phyloP scores from a whole-genome alignment of 2,888 invertebrate genomes.

The Apantesis nais region DNA sequence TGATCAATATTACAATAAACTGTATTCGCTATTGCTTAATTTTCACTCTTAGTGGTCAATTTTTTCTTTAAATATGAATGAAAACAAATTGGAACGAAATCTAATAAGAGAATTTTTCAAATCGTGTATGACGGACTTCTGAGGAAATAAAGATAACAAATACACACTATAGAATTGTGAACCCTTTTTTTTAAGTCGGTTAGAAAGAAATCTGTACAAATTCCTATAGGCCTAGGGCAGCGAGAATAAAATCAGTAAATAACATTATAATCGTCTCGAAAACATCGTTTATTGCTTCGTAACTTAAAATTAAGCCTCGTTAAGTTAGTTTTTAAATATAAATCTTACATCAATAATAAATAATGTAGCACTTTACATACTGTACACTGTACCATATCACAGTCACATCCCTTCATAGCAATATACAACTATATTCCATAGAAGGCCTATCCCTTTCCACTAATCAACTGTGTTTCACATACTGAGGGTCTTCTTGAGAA shows the following conservation, averaged over 20 bases:
- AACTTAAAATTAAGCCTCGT: conserved; percentile 76
- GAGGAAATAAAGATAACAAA: background rate
- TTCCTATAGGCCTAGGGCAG: conserved; percentile 13
- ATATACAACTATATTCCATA: conserved; percentile 41
- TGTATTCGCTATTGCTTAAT: background rate
- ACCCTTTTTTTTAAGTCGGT: background rate
- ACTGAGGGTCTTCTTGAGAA: conserved; percentile 70
- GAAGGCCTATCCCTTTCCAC: conserved; percentile 34
- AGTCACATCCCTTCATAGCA: conserved; percentile 54
- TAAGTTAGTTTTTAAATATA: conserved; percentile 74
- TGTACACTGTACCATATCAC: conserved; percentile 66
- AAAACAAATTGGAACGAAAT: background rate
- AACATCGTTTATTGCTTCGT: conserved; percentile 75
- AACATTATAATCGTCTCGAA: conserved; percentile 42
- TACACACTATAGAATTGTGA: background rate
- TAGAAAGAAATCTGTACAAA: background rate
- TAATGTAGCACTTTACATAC: conserved; percentile 78
- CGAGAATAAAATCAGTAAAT: conserved; percentile 17
- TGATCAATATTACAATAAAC: too few species aligned
- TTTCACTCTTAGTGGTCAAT: background rate
- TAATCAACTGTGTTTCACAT: conserved; percentile 85
- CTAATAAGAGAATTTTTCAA: too few species aligned
- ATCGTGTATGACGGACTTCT: background rate
- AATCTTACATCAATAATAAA: conserved; percentile 81
- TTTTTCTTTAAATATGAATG: background rate